Base-by-base conservation (phyloP, 2,888 invertebrate species). In the Cinara cedri region DNA sequence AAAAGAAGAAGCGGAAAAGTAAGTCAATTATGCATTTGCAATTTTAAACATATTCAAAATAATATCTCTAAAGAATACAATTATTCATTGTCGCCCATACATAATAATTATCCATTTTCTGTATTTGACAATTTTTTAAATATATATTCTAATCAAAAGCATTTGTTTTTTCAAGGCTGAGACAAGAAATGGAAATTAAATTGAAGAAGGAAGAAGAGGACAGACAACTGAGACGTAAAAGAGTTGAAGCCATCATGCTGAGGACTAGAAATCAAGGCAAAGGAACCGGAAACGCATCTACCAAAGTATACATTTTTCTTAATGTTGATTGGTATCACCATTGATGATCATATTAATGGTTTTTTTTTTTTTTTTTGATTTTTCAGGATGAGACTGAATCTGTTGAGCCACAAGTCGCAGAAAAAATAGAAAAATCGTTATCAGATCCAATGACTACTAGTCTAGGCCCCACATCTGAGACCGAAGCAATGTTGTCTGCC, bases 221-320 rank as follows among this genome's bases (percentile, higher is more conserved):
- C 85, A 88, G 97, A 81, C 90, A 93, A 84, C 93, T 92, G 81
- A 88, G 97, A 84, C 93, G 95, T 84, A 96, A 95, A 86, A 89
- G 96, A 81, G 95, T 96, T 34, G 95, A 95, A 86, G 95, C 94
- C 80, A 96, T 96, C 84, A 96, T 96, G 96, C 90, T 91, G 75
- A 88, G 96, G 84, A 96, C 96, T n/a, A 88, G 95, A 83, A 89
- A 89, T 81, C 88, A 87, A 84, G 84, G 85, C 44, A 84, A 84
- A 65, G 86, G 86, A 82, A 86, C 87, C 82, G 84, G 85, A 44
- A 87, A 86, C 81, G 86, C 87, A 70, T 86, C 87, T 24, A 86
- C 86, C 10, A 88, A 88, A 86, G 88, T 88, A 83, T 66, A 65
- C n/a, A 54, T 44, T 34, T 42, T 16, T 24, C n/a, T n/a, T n/a